These are phyloP conservation scores for Perizoma affinitatum DNA, from an alignment of 2,888 invertebrate genomes.

Conservation along the genomic window DNA sequence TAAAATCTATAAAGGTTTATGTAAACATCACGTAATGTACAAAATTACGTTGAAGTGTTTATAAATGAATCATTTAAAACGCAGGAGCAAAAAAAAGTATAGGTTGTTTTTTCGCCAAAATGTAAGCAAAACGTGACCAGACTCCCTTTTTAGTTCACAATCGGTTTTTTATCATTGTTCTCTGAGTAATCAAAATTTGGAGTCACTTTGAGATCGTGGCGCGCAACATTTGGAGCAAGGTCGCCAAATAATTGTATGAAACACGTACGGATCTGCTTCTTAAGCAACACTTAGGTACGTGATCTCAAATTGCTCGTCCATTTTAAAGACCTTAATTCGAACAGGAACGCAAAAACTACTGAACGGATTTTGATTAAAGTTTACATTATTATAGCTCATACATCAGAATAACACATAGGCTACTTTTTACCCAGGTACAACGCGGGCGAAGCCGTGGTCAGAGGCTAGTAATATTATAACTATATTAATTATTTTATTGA, in stretches of 20 bases:
- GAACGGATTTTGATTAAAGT: too few species aligned
- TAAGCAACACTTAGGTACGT: conserved; percentile 16
- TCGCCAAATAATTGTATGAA: conserved; percentile 35
- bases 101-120: conserved; percentile 38
- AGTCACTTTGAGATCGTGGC: conserved; percentile 55
- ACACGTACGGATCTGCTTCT: conserved; percentile 35
- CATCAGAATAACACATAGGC: too few species aligned
- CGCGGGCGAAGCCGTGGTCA: too few species aligned
- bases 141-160: conserved; percentile 39
- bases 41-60: conserved; percentile 26
- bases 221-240: conserved; percentile 37
- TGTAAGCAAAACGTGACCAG: conserved; percentile 39
- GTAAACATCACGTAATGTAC: conserved; percentile 17
- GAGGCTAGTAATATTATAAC: too few species aligned
- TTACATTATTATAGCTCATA: too few species aligned
- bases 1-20: too few species aligned
- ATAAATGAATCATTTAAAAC: conserved; percentile 32
- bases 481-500: too few species aligned
- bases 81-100: conserved; percentile 35
- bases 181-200: conserved; percentile 53
- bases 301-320: conserved; percentile 17
- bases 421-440: too few species aligned
- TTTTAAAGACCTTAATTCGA: conserved; percentile 15
- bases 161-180: conserved; percentile 46
- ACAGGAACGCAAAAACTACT: not conserved